Evolutionary conservation across 2,888 invertebrate species (phyloP), one percentile per base, ranked within the genome.

Genomic region (Tetramorium bicarinatum): DNA sequence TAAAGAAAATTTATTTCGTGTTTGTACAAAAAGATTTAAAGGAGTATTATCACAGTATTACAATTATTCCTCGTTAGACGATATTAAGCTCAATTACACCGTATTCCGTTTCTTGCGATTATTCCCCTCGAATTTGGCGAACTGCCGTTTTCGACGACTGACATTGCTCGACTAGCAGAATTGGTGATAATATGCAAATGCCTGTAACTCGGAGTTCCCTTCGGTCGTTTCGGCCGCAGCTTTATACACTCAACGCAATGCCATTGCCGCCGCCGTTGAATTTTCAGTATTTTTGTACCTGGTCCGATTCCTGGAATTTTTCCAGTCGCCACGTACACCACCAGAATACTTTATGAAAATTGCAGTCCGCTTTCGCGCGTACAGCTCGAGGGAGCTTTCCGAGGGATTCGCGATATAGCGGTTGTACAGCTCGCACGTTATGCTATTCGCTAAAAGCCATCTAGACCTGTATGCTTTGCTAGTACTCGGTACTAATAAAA

Each of bases 151-250:
- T 56, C 29, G 72, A 54, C 44, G 77, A 49, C 54, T 44, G 67
- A 66, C 72, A 44, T 3, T 47, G 44, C 56, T 41, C n/a, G 34
- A 47, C 72, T 13, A 54, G 7, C 21, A 21, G 64, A 54, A 44
- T 79, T 56, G 34, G 76, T 38, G 67, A 56, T 71, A 72, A 79
- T 79, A 72, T 72, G 79, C 79, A 72, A 79, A 79, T 79, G 34
- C 4, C 47, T 18, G 56, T 44, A 56, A 79, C 72, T 79, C 59
- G 79, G 56, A 29, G 74, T 34, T 79, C 74, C 72, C 74, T 38
- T 72, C 56, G 59, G 56, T 72, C 74, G 56, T 79, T 77, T 47
- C 56, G 56, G 25, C 18, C 59, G 34, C 18, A 13, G 44, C 21
- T 72, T 71, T 79, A 56, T 79, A 44, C 21, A 79, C 79, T 79